Evolutionary conservation across 1,140 invertebrate species (phyloP).

Genomic region (Drosophila repletoides): DNA sequence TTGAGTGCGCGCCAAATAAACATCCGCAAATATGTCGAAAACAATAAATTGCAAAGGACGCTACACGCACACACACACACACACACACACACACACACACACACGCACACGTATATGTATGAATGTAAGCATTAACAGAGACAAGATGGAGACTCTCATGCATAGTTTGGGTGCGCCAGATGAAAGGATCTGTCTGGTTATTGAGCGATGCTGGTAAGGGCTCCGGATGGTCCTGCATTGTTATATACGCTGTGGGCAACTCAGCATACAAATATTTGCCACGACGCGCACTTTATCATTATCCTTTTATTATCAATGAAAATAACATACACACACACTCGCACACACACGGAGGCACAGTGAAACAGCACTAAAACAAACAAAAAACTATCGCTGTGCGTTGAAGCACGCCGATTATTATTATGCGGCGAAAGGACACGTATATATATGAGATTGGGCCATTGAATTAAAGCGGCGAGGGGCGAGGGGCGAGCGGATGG

Average conservation of each 20-base stretch:
- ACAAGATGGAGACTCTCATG: conserved; percentile 15
- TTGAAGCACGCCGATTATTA: conserved; percentile 51
- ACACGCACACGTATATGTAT: too few species aligned
- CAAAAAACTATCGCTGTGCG: conserved; percentile 60
- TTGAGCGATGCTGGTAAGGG: not conserved
- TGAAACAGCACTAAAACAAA: conserved; percentile 47
- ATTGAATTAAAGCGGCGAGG: conserved; percentile 41
- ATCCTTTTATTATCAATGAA: conserved; percentile 79
- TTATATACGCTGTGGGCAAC: conserved; percentile 19
- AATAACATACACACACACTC: conserved; percentile 29
- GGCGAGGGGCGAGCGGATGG: not conserved
- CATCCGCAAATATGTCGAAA: conserved; percentile 71
- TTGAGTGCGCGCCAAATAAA: conserved; percentile 52
- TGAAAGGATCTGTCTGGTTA: conserved; percentile 55
- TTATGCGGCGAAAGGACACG: conserved; percentile 28
- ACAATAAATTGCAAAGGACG: conserved; percentile 71
- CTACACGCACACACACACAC: conserved; percentile 10
- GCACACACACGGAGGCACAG: not conserved
- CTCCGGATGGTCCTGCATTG: too few species aligned
- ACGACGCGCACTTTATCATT: conserved; percentile 73
- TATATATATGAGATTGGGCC: not conserved
- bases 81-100: not conserved
- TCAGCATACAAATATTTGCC: conserved; percentile 61
- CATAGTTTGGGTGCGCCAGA: conserved; percentile 38
- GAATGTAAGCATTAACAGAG: too few species aligned